Evolutionary conservation across 2,888 invertebrate species (phyloP).

Genomic region (Isotomurus palustris): DNA sequence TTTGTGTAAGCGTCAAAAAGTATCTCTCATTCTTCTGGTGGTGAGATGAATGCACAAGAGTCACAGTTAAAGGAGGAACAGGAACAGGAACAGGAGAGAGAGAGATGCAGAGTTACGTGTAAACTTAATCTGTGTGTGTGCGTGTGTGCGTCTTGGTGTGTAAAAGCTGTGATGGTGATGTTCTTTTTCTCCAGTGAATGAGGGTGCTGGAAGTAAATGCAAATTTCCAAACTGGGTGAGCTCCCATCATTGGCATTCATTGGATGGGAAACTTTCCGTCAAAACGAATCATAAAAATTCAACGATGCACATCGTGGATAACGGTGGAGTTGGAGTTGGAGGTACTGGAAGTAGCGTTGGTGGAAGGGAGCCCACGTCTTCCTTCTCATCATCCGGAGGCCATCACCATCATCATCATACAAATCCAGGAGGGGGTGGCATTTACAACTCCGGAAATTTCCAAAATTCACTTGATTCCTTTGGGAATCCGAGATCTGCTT

Average conservation of each 20-base stretch:
- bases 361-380: slow-evolving; percentile 2
- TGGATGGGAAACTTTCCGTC: slow-evolving; percentile 63
- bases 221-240: slow-evolving; percentile 75
- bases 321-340: slow-evolving; percentile 49
- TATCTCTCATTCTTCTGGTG: too few relatives aligned
- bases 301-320: slow-evolving; percentile 58
- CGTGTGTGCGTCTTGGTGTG: too few relatives aligned
- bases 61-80: too few relatives aligned
- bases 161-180: too few relatives aligned
- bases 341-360: too few relatives aligned
- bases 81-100: too few relatives aligned
- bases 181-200: slow-evolving; percentile 25
- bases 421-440: slow-evolving; percentile 1
- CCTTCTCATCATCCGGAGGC: slow-evolving; percentile 3
- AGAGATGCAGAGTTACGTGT: too few relatives aligned
- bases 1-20: too few relatives aligned
- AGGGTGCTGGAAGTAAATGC: slow-evolving; percentile 51
- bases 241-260: slow-evolving; percentile 72
- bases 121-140: too few relatives aligned
- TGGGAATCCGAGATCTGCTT: slow-evolving; percentile 15
- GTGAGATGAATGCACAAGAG: too few relatives aligned
- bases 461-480: slow-evolving; percentile 10
- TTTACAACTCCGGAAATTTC: slow-evolving; percentile 22
- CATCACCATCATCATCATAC: slow-evolving; percentile 11
- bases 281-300: slow-evolving; percentile 71